phyloP scores from a whole-genome alignment of 2,797 vertebrate species.

The Trematomus bernacchii region DNA sequence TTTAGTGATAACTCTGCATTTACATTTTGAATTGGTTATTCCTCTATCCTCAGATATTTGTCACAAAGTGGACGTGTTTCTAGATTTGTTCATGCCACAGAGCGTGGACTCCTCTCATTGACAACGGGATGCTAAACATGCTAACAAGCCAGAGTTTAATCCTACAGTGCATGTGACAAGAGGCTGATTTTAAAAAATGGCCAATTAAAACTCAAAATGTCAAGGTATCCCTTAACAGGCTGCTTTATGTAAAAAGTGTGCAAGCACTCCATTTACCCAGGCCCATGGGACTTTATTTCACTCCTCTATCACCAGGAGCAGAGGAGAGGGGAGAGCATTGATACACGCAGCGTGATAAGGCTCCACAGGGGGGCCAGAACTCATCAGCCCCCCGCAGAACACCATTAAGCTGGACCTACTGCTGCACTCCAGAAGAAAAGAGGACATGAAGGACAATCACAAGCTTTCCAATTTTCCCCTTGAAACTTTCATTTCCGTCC shows the following conservation, averaged over 20 bases:
- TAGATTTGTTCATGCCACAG: conserved; percentile 10
- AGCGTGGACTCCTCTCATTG: conserved; percentile 6
- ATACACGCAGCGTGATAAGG: conserved; percentile 62
- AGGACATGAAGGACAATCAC: conserved; percentile 60
- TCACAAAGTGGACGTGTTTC: conserved; percentile 27
- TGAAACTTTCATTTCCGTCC: conserved; percentile 31
- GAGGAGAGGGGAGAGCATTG: conserved; percentile 23
- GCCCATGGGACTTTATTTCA: conserved; percentile 18
- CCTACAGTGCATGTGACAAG: conserved; percentile 29
- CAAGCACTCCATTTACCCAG: not conserved
- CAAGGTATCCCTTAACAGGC: conserved; percentile 29
- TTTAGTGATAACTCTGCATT: conserved; percentile 42
- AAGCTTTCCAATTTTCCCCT: conserved; percentile 49
- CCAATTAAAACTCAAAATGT: conserved; percentile 66
- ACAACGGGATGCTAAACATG: conserved; percentile 29
- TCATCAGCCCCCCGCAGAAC: conserved; percentile 74
- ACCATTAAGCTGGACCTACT: conserved; percentile 36
- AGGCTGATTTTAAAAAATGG: conserved; percentile 57
- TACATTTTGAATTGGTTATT: conserved; percentile 47
- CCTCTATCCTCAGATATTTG: conserved; percentile 22
- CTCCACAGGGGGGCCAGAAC: conserved; percentile 56
- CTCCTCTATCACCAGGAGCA: conserved; percentile 34
- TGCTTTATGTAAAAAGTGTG: conserved; percentile 21
- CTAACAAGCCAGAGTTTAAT: conserved; percentile 52
- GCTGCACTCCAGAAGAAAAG: conserved; percentile 35